These are phyloP conservation scores for Amazona guildingii DNA, from an alignment of 2,113 vertebrate species.

Conservation along the genomic window DNA sequence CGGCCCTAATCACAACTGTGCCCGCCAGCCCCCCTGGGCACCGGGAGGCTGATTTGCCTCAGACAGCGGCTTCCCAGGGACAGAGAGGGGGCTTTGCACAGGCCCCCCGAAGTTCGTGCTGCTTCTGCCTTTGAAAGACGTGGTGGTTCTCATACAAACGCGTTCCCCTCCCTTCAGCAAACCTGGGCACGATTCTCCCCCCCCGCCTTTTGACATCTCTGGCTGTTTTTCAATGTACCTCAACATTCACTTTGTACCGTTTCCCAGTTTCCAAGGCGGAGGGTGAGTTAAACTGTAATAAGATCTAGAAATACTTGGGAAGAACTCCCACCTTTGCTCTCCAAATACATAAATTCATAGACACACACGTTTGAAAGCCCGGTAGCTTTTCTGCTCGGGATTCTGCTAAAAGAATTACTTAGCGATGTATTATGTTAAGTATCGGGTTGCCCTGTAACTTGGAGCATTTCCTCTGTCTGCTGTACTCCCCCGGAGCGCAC, in stretches of 20 bases:
- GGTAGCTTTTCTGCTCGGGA: slow-evolving; percentile 6
- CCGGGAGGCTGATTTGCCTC: neutral
- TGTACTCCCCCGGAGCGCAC: neutral
- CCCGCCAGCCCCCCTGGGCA: neutral
- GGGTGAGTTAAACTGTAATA: neutral
- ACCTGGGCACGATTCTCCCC: neutral
- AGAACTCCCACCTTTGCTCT: neutral
- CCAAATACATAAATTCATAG: neutral
- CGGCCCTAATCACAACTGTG: fast-evolving
- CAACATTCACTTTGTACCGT: neutral
- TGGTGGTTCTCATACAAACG: fast-evolving
- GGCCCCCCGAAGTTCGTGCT: fast-evolving
- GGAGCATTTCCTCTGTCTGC: slow-evolving; percentile 28
- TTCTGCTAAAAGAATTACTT: slow-evolving; percentile 23
- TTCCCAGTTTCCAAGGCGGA: neutral
- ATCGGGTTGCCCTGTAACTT: slow-evolving; percentile 30
- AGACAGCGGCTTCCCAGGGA: neutral
- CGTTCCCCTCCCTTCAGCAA: neutral
- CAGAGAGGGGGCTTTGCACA: fast-evolving
- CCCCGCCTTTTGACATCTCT: neutral
- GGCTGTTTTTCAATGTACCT: neutral
- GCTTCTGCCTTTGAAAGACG: fast-evolving
- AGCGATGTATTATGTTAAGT: neutral
- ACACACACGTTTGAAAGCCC: neutral
- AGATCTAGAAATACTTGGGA: neutral